Conservation (phyloP, 2,888 invertebrate genomes). For the Brachyptera risi region DNA sequence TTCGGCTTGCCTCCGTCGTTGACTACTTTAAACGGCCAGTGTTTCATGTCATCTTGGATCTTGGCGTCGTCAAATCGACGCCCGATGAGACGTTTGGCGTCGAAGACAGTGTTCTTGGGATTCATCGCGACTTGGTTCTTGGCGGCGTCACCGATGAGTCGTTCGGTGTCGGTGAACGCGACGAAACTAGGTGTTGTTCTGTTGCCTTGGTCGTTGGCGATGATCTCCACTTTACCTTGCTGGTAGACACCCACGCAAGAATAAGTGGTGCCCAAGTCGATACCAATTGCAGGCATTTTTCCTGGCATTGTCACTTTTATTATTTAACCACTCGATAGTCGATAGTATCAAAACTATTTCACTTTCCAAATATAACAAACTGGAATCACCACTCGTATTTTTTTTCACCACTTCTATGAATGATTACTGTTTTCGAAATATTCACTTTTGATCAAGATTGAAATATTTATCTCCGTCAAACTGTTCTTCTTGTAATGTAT, state of each 20-base stretch:
- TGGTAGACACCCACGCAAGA: slow-evolving; percentile 85
- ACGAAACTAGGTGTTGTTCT: slow-evolving; percentile 80
- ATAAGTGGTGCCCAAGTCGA: slow-evolving; percentile 88
- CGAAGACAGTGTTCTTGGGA: slow-evolving; percentile 45
- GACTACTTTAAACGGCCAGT: slow-evolving; percentile 56
- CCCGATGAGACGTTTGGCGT: slow-evolving; percentile 79
- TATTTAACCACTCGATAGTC: too few species aligned
- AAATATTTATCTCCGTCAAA: too few species aligned
- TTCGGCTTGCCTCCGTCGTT: slow-evolving; percentile 47
- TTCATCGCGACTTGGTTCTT: slow-evolving; percentile 56
- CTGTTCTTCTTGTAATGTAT: too few species aligned
- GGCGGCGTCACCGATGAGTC: slow-evolving; percentile 56
- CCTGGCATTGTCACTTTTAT: too few species aligned
- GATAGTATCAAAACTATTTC: too few species aligned
- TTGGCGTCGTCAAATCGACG: slow-evolving; percentile 81
- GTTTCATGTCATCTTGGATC: slow-evolving; percentile 73
- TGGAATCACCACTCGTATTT: too few species aligned
- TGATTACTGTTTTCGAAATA: too few species aligned
- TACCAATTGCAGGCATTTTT: slow-evolving; percentile 88
- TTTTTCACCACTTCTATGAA: too few species aligned
- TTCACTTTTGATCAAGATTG: too few species aligned
- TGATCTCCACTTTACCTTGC: slow-evolving; percentile 75
- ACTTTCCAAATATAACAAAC: too few species aligned
- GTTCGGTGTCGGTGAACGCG: slow-evolving; percentile 75
- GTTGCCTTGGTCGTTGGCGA: slow-evolving; percentile 88